Evolutionary conservation across 2,113 vertebrate genomes (phyloP).

Genomic region (Taxidea taxus): DNA sequence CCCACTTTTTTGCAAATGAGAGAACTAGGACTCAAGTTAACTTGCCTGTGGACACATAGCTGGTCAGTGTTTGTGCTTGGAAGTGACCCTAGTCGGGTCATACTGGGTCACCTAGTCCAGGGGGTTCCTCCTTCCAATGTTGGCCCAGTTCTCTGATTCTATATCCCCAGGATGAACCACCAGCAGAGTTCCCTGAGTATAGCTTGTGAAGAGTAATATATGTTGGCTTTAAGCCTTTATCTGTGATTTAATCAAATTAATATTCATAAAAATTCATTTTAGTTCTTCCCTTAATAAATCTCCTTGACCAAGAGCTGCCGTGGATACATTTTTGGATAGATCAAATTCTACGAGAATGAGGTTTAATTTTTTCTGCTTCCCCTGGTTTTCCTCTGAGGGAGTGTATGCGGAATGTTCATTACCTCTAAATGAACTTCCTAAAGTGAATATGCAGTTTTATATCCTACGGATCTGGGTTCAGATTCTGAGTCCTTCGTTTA

Average conservation of each 20-base stretch:
- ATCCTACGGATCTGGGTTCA: background rate
- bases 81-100: background rate
- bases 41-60: background rate
- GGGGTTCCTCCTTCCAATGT: background rate
- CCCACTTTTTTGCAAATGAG: background rate
- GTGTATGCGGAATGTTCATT: background rate
- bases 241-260: background rate
- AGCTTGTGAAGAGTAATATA: background rate
- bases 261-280: constrained; percentile 7
- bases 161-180: background rate
- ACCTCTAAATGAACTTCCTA: background rate
- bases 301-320: background rate
- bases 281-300: constrained; percentile 17
- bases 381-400: background rate
- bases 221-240: background rate
- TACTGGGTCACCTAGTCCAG: background rate
- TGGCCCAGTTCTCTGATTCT: background rate
- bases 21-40: background rate
- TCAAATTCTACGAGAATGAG: background rate
- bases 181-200: background rate
- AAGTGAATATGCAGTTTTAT: background rate
- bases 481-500: background rate
- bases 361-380: background rate
- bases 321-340: background rate
- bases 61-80: background rate